phyloP scores from a whole-genome alignment of 2,113 vertebrate genomes.

The Psittacus erithacus region DNA sequence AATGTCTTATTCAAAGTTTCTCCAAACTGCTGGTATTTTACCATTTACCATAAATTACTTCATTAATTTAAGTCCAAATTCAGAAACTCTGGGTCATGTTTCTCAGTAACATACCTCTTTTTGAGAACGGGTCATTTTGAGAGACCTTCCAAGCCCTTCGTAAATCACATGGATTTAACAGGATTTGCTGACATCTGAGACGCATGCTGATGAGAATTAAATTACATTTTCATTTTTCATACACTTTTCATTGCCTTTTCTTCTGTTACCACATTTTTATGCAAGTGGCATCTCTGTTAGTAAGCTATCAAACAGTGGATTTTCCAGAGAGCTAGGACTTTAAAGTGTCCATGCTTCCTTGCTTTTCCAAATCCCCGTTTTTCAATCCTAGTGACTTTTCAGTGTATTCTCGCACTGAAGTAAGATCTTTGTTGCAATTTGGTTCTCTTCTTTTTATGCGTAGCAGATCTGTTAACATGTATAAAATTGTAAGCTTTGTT shows the following conservation, averaged over 20 bases:
- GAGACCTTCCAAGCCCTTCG: neutral
- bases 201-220: neutral
- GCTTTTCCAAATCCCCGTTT: neutral
- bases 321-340: neutral
- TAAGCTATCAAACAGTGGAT: neutral
- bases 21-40: neutral
- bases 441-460: neutral
- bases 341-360: neutral
- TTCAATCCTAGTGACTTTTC: neutral
- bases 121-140: neutral
- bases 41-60: neutral
- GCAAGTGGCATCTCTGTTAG: neutral
- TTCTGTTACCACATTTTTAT: neutral
- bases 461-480: neutral
- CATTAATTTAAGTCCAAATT: neutral
- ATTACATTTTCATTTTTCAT: constrained; percentile 41
- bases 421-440: neutral
- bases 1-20: neutral
- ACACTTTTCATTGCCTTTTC: neutral
- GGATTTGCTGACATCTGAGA: constrained; percentile 20
- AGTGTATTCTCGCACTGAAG: neutral
- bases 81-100: neutral
- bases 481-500: neutral
- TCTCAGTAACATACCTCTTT: neutral
- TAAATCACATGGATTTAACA: constrained; percentile 5